Base-by-base conservation (phyloP, 1,140 invertebrate genomes). In the Maniola jurtina region DNA sequence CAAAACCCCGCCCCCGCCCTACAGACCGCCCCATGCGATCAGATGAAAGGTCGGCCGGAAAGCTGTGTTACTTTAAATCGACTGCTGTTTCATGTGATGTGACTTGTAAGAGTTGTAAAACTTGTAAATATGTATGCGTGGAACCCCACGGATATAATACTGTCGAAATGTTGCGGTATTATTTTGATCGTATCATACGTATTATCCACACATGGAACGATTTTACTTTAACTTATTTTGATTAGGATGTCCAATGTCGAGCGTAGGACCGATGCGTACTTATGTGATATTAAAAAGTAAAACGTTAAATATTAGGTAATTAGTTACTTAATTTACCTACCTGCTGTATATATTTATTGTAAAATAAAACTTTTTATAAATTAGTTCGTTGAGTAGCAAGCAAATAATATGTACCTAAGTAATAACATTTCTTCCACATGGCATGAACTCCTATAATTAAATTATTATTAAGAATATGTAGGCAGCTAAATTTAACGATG, bases 201-300 rank as follows among this genome's bases (percentile, higher is more conserved):
- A 81, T 85, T 83, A 81, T 85, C 80, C 79, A 76, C 75, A 73
- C 79, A 76, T 82, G 81, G 74, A 84, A 80, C 80, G 70, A 80
- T 75, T 77, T 68, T 79, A 76, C 75, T 74, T 72, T 70, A 74
- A 50, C 14, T 50, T 55, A 70, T 72, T 71, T 60, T 70, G 73
- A 66, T 65, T 80, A 79, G 77, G 68, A 78, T 73, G 76, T 78
- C 73, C 76, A 66, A 78, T 73, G 76, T 78, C 73, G 75, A 80
- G 62, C 69, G 77, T 77, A 77, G 71, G 67, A 76, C 74, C 76
- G 84, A 85, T 78, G 83, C 76, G 86, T 90, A 90, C 86, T 90
- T 88, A 90, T 90, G 88, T 90, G 88, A 90, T 90, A 90, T 83
- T 88, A 88, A 80, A 83, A 72, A 76, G 77, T 81, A 80, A 80